Evolutionary conservation across 2,797 vertebrate species (phyloP).

Genomic region (Spinibarbus caldwelli): DNA sequence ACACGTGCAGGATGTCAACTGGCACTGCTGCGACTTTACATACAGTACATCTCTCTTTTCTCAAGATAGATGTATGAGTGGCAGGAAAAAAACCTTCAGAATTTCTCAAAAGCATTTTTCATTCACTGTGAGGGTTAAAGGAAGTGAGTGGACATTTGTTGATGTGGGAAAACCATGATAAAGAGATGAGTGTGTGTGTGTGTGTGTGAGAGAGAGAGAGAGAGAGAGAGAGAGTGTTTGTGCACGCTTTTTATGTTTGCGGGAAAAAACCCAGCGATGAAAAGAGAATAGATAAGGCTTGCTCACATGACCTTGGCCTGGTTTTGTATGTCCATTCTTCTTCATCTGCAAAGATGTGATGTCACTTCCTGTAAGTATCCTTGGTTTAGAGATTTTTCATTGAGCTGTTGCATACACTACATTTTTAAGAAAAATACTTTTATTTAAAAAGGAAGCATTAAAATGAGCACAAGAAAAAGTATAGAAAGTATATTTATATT

Average conservation of each 20-base stretch:
- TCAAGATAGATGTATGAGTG: not conserved
- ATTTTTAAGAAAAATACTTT: not conserved
- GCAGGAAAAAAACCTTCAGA: not conserved
- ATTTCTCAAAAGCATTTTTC: constrained; percentile 10
- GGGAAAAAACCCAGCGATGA: constrained; percentile 28
- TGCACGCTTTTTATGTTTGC: constrained; percentile 1
- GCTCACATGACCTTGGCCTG: constrained; percentile 58
- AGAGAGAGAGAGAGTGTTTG: constrained; percentile 3
- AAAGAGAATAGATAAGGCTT: constrained; percentile 51
- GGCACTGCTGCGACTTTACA: not conserved
- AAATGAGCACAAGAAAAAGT: too few species aligned
- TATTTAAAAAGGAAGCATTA: not conserved
- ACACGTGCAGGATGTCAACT: constrained; percentile 54
- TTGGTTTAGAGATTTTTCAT: constrained; percentile 22
- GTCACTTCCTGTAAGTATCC: constrained; percentile 42
- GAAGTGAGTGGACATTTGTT: constrained; percentile 24
- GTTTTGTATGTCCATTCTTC: constrained; percentile 36
- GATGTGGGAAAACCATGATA: constrained; percentile 51
- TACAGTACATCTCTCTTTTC: not conserved
- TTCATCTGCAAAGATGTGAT: constrained; percentile 41
- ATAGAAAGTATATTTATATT: not conserved
- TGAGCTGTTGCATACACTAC: not conserved
- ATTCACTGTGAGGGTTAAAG: not conserved
- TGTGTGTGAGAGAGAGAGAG: not conserved
- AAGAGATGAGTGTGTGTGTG: constrained; percentile 22